Conservation (phyloP, 2,113 vertebrate species). For the Tympanuchus pallidicinctus region DNA sequence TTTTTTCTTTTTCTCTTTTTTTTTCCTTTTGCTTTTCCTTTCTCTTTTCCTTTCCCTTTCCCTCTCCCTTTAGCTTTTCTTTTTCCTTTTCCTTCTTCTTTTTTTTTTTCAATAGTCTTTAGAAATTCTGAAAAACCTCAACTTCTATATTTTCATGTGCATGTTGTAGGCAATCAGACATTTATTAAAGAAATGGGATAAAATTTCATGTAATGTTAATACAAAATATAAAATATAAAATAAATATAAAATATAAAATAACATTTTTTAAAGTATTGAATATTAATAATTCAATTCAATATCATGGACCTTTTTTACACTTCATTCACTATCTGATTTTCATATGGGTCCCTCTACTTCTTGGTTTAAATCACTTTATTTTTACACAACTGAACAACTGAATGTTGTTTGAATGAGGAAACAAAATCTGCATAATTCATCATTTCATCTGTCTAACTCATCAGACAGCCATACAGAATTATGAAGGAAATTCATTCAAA, state of each 20-base stretch:
- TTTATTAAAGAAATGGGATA: not conserved
- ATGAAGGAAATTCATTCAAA: not conserved
- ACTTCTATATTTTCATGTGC: not conserved
- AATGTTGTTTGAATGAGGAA: not conserved
- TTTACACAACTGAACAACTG: not conserved
- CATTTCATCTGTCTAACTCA: not conserved
- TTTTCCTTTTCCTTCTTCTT: too few relatives aligned
- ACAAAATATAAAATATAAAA: too few relatives aligned
- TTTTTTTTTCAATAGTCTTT: fast-evolving
- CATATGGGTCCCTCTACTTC: fast-evolving
- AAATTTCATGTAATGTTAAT: not conserved
- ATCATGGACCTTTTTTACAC: not conserved
- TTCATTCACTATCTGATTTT: not conserved
- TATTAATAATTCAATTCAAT: not conserved
- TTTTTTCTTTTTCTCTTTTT: too few relatives aligned
- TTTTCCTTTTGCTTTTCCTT: too few relatives aligned
- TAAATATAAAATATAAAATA: not conserved
- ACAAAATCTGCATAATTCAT: not conserved
- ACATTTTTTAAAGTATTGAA: not conserved
- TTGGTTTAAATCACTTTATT: not conserved
- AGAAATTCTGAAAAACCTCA: not conserved
- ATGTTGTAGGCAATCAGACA: not conserved
- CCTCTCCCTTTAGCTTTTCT: too few relatives aligned
- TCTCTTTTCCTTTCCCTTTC: too few relatives aligned
- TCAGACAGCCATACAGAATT: not conserved